phyloP scores from a whole-genome alignment of 2,113 vertebrate genomes.

The Porphyrio hochstetteri region DNA sequence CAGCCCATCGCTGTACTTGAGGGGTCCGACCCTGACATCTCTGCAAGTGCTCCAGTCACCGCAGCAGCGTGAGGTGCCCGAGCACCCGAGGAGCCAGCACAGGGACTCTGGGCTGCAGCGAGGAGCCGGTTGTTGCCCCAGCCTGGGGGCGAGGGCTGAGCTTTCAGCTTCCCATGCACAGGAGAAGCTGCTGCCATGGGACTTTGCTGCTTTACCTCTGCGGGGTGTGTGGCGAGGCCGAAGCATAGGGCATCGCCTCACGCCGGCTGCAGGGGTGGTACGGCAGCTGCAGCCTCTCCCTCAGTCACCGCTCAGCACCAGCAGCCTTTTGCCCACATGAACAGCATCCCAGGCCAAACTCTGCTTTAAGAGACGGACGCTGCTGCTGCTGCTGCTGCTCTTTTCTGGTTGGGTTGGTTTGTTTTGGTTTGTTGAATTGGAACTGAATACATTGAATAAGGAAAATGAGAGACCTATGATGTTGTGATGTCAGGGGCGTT shows the following conservation, averaged over 20 bases:
- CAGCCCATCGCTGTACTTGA: background rate
- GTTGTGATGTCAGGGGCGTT: rapidly evolving
- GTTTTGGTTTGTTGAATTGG: background rate
- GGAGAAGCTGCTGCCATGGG: no score
- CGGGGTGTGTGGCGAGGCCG: no score
- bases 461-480: background rate
- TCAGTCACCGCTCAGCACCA: background rate
- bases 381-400: background rate
- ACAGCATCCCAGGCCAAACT: background rate
- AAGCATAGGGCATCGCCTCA: no score
- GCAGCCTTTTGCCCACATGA: background rate
- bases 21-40: background rate
- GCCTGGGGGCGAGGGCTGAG: background rate
- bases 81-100: background rate
- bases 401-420: no score
- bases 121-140: background rate
- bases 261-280: no score
- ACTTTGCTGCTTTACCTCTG: no score
- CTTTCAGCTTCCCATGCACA: background rate
- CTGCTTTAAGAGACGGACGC: background rate
- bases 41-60: background rate
- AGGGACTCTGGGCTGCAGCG: no score
- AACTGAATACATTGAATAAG: background rate
- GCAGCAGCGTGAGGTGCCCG: background rate
- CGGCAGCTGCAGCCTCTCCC: no score